Evolutionary conservation across 2,113 vertebrate genomes (phyloP), one percentile per base, ranked within the genome.

Genomic region (Taxidea taxus): DNA sequence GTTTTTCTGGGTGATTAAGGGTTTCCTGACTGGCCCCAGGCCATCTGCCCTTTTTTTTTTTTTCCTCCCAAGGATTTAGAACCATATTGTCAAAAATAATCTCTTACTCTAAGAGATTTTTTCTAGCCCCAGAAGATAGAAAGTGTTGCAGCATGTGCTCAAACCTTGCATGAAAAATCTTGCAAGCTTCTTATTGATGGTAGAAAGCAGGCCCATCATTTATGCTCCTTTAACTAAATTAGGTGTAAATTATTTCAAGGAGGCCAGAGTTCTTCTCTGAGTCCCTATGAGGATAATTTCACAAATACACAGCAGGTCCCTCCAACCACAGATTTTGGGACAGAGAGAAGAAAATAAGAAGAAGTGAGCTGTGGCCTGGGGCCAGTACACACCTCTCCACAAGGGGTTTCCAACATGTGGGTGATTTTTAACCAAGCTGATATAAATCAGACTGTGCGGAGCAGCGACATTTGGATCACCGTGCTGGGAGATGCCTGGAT

Each of bases 371-470:
- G 0, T 83, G 97, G 96, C 96, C 92, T 95, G 85, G 54, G 95
- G 84, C 91, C 90, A 97, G 97, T 93, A 72, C 92, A 86, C 96
- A 97, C 97, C 95, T 97, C 95, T 98, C 95, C 78, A 81, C 21
- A 47, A 93, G 97, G 94, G 90, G 74, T 91, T 98, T 98, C 95
- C 94, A 98, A 95, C 75, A 84, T 94, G 95, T 95, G 98, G 97
- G 98, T 98, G 98, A 99, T 98, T 98, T 98, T 98, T 98, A 99
- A 98, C 97, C 94, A 97, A 54, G 56, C 44, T 96, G 94, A 97
- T 98, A 98, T 97, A 98, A 98, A 98, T 98, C 97, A 98, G 96
- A 89, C 95, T 96, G 85, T 98, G 97, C 21, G 62, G 94, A 97
- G 96, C 97, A 98, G 74, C n/a, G 91, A 91, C 97, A 95, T 97